Evolutionary conservation across 2,113 vertebrate species (phyloP), one percentile per base, ranked within the genome.

Genomic region (Boulengeromyrus knoepffleri): DNA sequence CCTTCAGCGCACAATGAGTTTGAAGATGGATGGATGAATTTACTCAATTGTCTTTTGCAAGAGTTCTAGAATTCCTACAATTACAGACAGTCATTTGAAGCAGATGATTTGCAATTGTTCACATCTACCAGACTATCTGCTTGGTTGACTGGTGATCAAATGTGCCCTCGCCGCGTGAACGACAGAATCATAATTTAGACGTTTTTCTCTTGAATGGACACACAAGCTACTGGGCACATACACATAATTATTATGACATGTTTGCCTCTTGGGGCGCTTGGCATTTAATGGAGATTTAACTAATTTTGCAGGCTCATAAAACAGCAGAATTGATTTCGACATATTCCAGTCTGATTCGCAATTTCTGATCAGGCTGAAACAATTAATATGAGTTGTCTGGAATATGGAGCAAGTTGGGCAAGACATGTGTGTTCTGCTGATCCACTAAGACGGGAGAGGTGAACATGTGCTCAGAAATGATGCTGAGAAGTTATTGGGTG

Each of bases 261-360:
- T 52, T n/a, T 56, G 52, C 86, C 49, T 53, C 15, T 39, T 21
- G 62, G 62, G 62, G 53, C 6, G 13, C 52, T 88, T 53, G 87
- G 39, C 87, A 36, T 42, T 88, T 58, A 88, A 88, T 88, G 21
- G 52, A 62, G 12, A 66, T 42, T 58, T 88, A 62, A 88, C 83
- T 85, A 45, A 45, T 85, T 85, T 85, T 85, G 46, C 24, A 45
- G 39, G 83, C 42, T 85, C 45, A 47, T 85, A 85, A 85, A 85
- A 85, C 24, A n/a, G 39, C 83, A 85, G 39, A 47, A 24, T 45
- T 85, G 21, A 85, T 85, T 85, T 85, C 9, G 42, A 46, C 83
- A 47, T 85, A 24, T 85, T 85, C 83, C 39, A 85, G 45, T 47
- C 45, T 49, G 39, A 85, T 47, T 85, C 6, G 21, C 39, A 46